Conservation (phyloP, 2,797 vertebrate genomes). For the Hemitrygon akajei region DNA sequence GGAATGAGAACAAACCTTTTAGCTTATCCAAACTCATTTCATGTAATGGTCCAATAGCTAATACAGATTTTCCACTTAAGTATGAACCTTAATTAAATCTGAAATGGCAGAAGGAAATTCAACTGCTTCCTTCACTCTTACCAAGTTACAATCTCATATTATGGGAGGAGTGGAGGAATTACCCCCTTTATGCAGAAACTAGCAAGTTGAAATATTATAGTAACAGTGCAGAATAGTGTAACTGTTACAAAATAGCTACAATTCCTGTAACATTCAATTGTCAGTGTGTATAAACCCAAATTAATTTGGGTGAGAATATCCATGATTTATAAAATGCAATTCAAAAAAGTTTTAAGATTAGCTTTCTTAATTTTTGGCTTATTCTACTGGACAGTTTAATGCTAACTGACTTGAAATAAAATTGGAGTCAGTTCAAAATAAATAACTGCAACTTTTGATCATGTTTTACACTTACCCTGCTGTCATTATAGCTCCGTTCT, state of each 20-base stretch:
- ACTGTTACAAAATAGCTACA: neutral
- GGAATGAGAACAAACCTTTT: too few relatives aligned
- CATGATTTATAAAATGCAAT: neutral
- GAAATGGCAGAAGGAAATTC: neutral
- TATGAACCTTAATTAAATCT: neutral
- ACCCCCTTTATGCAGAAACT: neutral
- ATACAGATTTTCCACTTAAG: neutral
- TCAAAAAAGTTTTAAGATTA: neutral
- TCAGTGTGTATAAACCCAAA: neutral
- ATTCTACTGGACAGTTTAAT: neutral
- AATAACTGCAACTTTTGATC: neutral
- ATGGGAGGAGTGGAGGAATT: neutral
- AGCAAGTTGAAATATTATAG: too few relatives aligned
- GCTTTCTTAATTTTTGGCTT: neutral
- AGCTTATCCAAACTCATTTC: too few relatives aligned
- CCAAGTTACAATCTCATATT: neutral
- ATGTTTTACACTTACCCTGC: slow-evolving; percentile 67
- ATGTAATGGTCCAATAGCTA: too few relatives aligned
- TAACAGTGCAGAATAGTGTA: neutral
- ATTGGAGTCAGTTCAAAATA: slow-evolving; percentile 4
- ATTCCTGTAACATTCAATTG: neutral
- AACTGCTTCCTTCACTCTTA: neutral
- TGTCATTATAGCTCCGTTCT: slow-evolving; percentile 84
- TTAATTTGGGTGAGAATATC: neutral
- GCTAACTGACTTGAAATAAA: neutral